Evolutionary conservation across 2,888 invertebrate genomes (phyloP).

Genomic region (Barypeithes pellucidus): DNA sequence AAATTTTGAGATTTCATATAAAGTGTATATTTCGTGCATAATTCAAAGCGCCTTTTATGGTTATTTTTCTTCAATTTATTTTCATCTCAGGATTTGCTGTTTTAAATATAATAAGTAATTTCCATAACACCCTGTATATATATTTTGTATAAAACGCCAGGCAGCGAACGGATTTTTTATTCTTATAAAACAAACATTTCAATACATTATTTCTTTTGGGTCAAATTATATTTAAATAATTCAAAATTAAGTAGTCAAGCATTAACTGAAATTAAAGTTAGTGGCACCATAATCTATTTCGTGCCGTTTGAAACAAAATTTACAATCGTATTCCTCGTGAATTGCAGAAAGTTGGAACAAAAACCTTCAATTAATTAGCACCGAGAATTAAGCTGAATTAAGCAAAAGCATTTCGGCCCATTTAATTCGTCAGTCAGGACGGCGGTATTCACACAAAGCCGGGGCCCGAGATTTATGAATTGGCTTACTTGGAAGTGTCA

Average conservation of each 20-base stretch:
- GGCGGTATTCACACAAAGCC: conserved; percentile 60
- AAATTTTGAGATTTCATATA: too few species aligned
- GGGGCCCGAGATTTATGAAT: conserved; percentile 66
- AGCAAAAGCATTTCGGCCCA: conserved; percentile 60
- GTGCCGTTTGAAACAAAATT: conserved; percentile 46
- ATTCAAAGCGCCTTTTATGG: too few species aligned
- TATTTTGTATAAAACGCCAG: too few species aligned
- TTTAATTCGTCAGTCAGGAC: conserved; percentile 61
- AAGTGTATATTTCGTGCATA: too few species aligned
- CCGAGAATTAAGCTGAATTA: conserved; percentile 58
- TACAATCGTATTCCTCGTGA: conserved; percentile 43
- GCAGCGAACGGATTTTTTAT: too few species aligned
- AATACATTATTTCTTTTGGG: too few species aligned
- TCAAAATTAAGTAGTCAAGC: conserved; percentile 30
- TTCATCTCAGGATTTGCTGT: too few species aligned
- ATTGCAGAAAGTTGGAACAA: conserved; percentile 53
- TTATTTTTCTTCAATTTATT: too few species aligned
- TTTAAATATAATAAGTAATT: too few species aligned
- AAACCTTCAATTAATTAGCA: conserved; percentile 61
- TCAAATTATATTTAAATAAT: neutral
- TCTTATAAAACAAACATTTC: conserved; percentile 17
- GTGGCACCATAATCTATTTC: conserved; percentile 39
- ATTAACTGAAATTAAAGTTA: conserved; percentile 34
- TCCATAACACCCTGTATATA: too few species aligned
- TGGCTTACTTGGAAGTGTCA: conserved; percentile 64